phyloP scores from a whole-genome alignment of 1,140 invertebrate genomes.

The Heliothis virescens region DNA sequence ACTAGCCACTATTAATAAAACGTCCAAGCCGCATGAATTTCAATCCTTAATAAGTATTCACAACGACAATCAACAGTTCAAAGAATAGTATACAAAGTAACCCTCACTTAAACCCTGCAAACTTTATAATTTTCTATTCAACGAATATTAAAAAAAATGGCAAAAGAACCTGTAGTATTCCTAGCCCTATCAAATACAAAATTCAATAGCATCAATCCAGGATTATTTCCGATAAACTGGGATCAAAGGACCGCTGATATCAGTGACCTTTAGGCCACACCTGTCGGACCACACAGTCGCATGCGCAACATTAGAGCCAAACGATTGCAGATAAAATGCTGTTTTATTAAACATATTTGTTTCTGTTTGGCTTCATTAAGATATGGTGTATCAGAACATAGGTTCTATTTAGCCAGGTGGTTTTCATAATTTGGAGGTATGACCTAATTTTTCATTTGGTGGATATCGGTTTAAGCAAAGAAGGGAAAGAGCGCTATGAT shows the following conservation, averaged over 20 bases:
- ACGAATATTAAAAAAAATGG: background rate
- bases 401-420: background rate
- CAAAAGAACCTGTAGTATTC: background rate
- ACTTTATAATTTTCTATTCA: slow-evolving; percentile 12
- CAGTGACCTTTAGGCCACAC: slow-evolving; percentile 49
- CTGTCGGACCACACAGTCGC: slow-evolving; percentile 41
- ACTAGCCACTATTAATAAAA: too few relatives aligned
- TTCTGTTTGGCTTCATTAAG: slow-evolving; percentile 27
- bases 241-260: slow-evolving; percentile 54
- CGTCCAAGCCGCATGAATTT: too few relatives aligned
- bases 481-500: too few relatives aligned
- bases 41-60: too few relatives aligned
- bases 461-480: too few relatives aligned
- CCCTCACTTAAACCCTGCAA: too few relatives aligned
- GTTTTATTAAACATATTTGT: slow-evolving; percentile 31
- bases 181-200: slow-evolving; percentile 8
- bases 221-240: slow-evolving; percentile 39
- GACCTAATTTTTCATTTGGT: too few relatives aligned
- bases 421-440: slow-evolving; percentile 21
- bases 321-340: slow-evolving; percentile 34
- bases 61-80: too few relatives aligned
- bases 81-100: too few relatives aligned
- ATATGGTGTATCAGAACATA: slow-evolving; percentile 11
- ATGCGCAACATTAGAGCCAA: slow-evolving; percentile 34
- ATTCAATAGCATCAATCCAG: slow-evolving; percentile 21